Evolutionary conservation across 2,113 vertebrate species (phyloP), one percentile per base, ranked within the genome.

Genomic region (Synchiropus splendidus): DNA sequence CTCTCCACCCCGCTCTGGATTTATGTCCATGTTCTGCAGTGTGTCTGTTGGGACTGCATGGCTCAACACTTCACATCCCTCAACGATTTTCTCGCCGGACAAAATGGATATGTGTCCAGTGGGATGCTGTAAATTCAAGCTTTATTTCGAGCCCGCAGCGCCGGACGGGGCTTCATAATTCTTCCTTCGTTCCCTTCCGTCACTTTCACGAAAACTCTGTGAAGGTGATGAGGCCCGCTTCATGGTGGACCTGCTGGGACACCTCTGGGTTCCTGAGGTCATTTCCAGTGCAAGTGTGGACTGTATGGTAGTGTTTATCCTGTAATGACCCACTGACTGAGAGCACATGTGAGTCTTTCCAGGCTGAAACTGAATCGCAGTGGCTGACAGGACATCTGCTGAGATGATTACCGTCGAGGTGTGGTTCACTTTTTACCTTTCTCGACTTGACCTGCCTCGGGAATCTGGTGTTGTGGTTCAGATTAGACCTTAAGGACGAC

Each of bases 291-390:
- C 72, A 61, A 61, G 68, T 39, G 16, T 12, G 46, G 35, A 39
- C 45, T 42, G 49, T 55, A 67, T 77, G 70, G 64, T 56, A 77
- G 65, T 69, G 56, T 72, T 71, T 73, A 70, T 67, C 49, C 47
- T 45, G 52, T 58, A 47, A 54, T 53, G 68, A 70, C 54, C 60
- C 30, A 32, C 48, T 48, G 60, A 61, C 63, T 47, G 48, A 16
- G 47, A 49, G 45, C 54, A 56, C 61, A 70, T 58, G 55, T 64
- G 58, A 71, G 55, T 44, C 15, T 62, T 51, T 64, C 38, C 62
- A 67, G 70, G 55, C 60, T 53, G 54, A 54, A 68, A 48, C 16
- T 17, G 51, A 42, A 17, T 39, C 54, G 32, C 44, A 53, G 35
- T 5, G 39, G 51, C 15, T 31, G 53, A 34, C 48, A 18, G 50